Evolutionary conservation across 2,888 invertebrate genomes (phyloP).

Genomic region (Sceliomorpha sp.): DNA sequence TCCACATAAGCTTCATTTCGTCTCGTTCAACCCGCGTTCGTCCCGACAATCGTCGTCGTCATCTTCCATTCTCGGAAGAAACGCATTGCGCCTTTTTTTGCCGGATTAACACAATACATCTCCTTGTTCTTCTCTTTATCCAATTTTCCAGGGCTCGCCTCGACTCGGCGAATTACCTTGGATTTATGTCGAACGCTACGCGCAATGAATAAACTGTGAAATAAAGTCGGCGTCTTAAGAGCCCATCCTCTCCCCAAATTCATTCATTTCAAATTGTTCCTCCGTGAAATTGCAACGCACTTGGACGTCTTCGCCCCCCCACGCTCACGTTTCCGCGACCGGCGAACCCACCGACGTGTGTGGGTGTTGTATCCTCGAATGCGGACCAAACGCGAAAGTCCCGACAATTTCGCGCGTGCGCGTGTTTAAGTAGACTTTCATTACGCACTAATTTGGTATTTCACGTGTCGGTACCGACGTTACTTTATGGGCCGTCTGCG

Average conservation of each 20-base stretch:
- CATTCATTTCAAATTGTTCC: constrained; percentile 23
- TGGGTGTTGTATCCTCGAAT: neutral
- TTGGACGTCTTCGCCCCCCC: too few species aligned
- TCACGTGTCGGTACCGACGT: constrained; percentile 41
- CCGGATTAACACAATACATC: constrained; percentile 7
- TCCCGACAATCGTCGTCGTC: neutral
- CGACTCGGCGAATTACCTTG: constrained; percentile 2
- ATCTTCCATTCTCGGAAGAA: neutral
- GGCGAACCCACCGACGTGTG: too few species aligned
- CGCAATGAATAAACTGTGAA: constrained; percentile 24
- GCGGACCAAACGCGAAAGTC: neutral
- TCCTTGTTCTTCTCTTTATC: neutral
- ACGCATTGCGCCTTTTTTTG: neutral
- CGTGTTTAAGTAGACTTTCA: constrained; percentile 56
- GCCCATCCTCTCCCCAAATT: constrained; percentile 10
- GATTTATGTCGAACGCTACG: constrained; percentile 15
- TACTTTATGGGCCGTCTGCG: constrained; percentile 28
- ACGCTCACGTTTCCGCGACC: too few species aligned
- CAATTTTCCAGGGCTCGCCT: constrained; percentile 8
- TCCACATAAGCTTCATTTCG: too few species aligned
- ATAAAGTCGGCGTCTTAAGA: constrained; percentile 17
- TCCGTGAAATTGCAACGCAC: constrained; percentile 25
- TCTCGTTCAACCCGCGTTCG: too few species aligned
- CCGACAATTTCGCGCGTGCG: constrained; percentile 13
- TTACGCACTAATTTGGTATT: constrained; percentile 51